Evolutionary conservation across 2,113 vertebrate species (phyloP), one percentile per base, ranked within the genome.

Genomic region (Vanacampus margaritifer): DNA sequence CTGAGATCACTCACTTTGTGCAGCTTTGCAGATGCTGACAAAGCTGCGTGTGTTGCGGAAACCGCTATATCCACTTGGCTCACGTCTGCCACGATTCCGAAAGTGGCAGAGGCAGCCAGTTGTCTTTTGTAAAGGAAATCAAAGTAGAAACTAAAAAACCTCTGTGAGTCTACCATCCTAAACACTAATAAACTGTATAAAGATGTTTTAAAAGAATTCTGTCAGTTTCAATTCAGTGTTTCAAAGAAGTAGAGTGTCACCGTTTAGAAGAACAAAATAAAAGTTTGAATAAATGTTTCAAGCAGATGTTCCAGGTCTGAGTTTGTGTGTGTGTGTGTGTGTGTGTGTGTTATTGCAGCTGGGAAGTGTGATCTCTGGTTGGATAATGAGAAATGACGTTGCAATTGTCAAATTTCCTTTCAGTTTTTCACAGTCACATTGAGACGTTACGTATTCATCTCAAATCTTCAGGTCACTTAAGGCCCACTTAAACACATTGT

Each of bases 241-340:
- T 64, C 39, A 68, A 69, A 76, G 54, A 76, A 64, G 39, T 61
- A 19, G 66, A 37, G 61, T 11, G 63, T 46, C 8, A 41, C 12
- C 60, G 57, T 36, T 65, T 75, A 43, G 12, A 53, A 72, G 65
- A 79, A 73, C 53, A 39, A 72, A 68, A 83, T 65, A 72, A 77
- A 72, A 64, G 5, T 57, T 17, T n/a, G 50, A 37, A 82, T 39
- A 65, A 56, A 85, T 81, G 61, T 67, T 83, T 82, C 73, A 8
- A 66, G 50, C 83, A 85, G 78, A 80, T 84, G 79, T 77, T 76
- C 64, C 32, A 23, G 46, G n/a, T 50, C 21, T n/a, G 48, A 67
- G 54, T 39, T 69, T 26, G 36, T 50, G 46, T 72, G 36, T 57
- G 26, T 66, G 56, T 68, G 24, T 24, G 14, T 67, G 57, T 61